A percentile compares a stretch with the other conserved stretches of the same genome.
These are phyloP conservation scores for Atractosteus spatula DNA, from an alignment of 2,113 vertebrate genomes.

Conservation along the genomic window DNA sequence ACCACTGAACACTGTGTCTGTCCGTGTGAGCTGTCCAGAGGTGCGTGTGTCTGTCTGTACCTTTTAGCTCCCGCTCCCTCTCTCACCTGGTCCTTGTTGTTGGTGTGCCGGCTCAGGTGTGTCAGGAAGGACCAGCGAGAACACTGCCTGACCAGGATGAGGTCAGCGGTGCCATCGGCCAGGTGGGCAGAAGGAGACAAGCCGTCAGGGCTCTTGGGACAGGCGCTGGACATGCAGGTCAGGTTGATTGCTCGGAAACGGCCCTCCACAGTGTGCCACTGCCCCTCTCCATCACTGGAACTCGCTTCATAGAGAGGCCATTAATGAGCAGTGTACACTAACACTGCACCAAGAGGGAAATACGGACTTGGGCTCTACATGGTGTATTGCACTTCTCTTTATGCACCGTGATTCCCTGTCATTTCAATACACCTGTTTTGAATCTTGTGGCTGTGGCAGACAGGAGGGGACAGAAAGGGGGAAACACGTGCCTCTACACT, in stretches of 20 bases:
- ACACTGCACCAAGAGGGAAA: background rate
- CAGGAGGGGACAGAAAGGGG: background rate
- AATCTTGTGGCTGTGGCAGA: background rate
- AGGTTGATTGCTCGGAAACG: conserved; percentile 68
- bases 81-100: conserved; percentile 67
- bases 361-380: too few species aligned
- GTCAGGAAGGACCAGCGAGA: conserved; percentile 63
- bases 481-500: too few species aligned
- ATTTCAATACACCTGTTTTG: too few species aligned
- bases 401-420: too few species aligned
- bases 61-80: background rate
- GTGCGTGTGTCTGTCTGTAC: background rate
- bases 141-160: conserved; percentile 72
- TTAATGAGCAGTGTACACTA: background rate
- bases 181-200: conserved; percentile 76
- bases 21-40: background rate
- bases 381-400: too few species aligned
- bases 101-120: conserved; percentile 72
- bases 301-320: background rate
- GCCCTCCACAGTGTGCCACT: conserved; percentile 65
- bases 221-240: conserved; percentile 78
- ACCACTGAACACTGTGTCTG: background rate
- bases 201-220: conserved; percentile 70
- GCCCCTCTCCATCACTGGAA: conserved; percentile 31
- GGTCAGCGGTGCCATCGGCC: conserved; percentile 75